A percentile compares a stretch with the other conserved stretches of the same genome.
Conservation (phyloP, 2,113 vertebrate genomes). For the Blennius ocellaris region DNA sequence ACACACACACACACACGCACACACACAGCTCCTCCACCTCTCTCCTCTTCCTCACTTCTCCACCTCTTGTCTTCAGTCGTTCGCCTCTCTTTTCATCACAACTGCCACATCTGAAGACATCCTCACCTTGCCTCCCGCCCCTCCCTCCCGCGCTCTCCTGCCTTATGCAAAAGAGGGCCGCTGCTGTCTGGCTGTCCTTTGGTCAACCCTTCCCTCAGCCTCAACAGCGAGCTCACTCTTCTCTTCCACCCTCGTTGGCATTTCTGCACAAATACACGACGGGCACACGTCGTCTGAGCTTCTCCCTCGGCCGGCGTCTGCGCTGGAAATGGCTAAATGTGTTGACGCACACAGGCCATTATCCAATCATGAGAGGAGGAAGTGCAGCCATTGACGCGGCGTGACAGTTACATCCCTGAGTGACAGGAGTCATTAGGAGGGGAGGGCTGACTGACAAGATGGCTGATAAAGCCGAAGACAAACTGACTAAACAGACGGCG, state of each 20-base stretch:
- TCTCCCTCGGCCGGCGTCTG: slow-evolving; percentile 33
- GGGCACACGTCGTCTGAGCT: neutral
- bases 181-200: slow-evolving; percentile 45
- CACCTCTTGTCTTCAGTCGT: slow-evolving; percentile 75
- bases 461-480: slow-evolving; percentile 72
- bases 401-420: slow-evolving; percentile 75
- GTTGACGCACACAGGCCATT: slow-evolving; percentile 61
- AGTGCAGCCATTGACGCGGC: slow-evolving; percentile 58
- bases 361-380: slow-evolving; percentile 56
- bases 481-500: slow-evolving; percentile 63
- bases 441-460: slow-evolving; percentile 70
- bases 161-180: slow-evolving; percentile 44
- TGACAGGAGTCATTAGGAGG: slow-evolving; percentile 74
- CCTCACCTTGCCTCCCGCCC: slow-evolving; percentile 34
- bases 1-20: slow-evolving; percentile 50
- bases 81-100: slow-evolving; percentile 73
- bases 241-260: neutral
- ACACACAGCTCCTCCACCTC: slow-evolving; percentile 50
- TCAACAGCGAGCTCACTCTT: slow-evolving; percentile 37
- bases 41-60: slow-evolving; percentile 51
- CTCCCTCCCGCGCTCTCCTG: slow-evolving; percentile 1
- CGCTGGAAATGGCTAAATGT: slow-evolving; percentile 45
- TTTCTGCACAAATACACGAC: slow-evolving; percentile 1
- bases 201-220: slow-evolving; percentile 47
- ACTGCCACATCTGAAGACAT: slow-evolving; percentile 74